Base-by-base conservation (phyloP, 2,797 vertebrate species). In the Tokudaia tokunoshimensis region DNA sequence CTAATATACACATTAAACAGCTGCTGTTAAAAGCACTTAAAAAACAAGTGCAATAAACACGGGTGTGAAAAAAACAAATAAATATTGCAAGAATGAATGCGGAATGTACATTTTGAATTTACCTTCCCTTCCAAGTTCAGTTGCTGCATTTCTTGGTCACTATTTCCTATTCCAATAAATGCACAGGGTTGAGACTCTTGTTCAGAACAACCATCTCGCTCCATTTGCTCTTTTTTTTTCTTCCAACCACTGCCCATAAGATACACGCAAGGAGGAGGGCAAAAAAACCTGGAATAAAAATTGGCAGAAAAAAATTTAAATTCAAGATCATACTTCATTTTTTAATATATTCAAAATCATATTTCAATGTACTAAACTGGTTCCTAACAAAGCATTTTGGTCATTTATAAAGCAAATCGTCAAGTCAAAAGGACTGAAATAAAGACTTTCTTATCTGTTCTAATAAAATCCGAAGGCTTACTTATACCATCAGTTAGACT, bases 201-300 rank as follows among this genome's bases (percentile, higher is more conserved):
- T 98, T 99, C 99, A 2, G 99, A 99, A 98, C 99, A 99, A 98
- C 99, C 99, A 95, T 99, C 99, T 26, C 99, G 98, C 97, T 99
- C 99, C 99, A 99, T 99, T 98, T 99, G 99, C 93, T 99, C 99
- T 99, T 99, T 99, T 99, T 99, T 99, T 99, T 99, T 99, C 99
- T 99, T 99, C 99, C 99, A 99, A 96, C 99, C 99, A 93, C 99
- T 99, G 97, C 99, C 99, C 99, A 99, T 99, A 97, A 99, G 99
- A 98, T 99, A 99, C 6, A 99, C 99, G 96, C 99, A 99, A 0
- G 99, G 99, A 97, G 99, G 99, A 95, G 99, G 99, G 98, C 99
- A 99, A 98, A 99, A 99, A 98, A 99, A 99, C 98, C 99, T 99
- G 95, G 95, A 96, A 63, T 81, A 57, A 47, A 55, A 97, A 97